These are phyloP conservation scores for Xyliphius kryptos DNA, from an alignment of 2,113 vertebrate genomes.

Conservation along the genomic window DNA sequence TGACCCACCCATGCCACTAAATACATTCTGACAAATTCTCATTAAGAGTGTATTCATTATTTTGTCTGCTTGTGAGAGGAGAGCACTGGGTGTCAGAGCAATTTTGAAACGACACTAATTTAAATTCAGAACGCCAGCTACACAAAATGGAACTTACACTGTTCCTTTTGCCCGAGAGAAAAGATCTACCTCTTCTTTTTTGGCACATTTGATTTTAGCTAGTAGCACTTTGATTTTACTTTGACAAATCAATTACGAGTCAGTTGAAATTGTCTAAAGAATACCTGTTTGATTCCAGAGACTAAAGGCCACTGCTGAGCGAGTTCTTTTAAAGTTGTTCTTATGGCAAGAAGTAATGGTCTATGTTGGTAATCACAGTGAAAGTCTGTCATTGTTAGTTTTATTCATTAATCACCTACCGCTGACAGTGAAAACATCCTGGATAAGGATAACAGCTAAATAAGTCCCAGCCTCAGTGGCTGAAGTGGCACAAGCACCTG, in stretches of 20 bases:
- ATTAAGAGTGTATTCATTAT: constrained; percentile 46
- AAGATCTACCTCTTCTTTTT: constrained; percentile 19
- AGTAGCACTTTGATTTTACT: constrained; percentile 19
- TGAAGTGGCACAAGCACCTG: constrained; percentile 58
- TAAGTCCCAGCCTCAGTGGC: constrained; percentile 61
- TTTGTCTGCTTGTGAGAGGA: constrained; percentile 37
- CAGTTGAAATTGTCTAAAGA: constrained; percentile 31
- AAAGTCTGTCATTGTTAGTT: constrained; percentile 49
- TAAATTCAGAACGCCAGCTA: constrained; percentile 37
- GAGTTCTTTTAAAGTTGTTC: constrained; percentile 45
- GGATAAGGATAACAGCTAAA: constrained; percentile 58
- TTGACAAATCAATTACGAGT: constrained; percentile 46
- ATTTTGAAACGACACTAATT: constrained; percentile 37
- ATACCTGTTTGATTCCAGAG: constrained; percentile 35
- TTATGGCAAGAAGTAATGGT: constrained; percentile 26
- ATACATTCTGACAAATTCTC: constrained; percentile 74
- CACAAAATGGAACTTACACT: constrained; percentile 35
- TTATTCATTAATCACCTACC: constrained; percentile 70
- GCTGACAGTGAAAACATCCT: constrained; percentile 62
- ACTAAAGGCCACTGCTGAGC: constrained; percentile 39
- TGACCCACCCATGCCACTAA: constrained; percentile 79
- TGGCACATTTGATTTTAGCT: constrained; percentile 19
- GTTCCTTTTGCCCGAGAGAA: constrained; percentile 27
- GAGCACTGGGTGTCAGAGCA: constrained; percentile 40
- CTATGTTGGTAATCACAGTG: constrained; percentile 56